Evolutionary conservation across 2,797 vertebrate species (phyloP).

Genomic region (Myotis pilosus): DNA sequence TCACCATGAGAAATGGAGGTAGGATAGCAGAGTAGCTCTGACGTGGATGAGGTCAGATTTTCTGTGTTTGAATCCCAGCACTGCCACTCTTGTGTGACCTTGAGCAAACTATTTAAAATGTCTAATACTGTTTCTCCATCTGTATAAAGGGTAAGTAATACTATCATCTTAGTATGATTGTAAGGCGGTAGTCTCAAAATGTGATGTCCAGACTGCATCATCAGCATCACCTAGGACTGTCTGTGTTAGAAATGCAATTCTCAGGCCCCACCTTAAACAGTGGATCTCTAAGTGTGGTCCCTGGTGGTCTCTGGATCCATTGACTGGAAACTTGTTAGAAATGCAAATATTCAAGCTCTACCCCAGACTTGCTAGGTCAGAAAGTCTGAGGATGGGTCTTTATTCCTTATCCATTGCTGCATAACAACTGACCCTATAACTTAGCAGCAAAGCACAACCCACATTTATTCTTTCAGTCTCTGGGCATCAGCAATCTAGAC

Average conservation of each 20-base stretch:
- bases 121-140: neutral
- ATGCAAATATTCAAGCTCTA: neutral
- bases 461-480: neutral
- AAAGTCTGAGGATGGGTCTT: neutral
- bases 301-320: neutral
- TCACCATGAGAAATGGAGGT: neutral
- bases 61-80: neutral
- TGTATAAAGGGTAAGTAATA: neutral
- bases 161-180: neutral
- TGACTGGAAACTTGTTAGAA: neutral
- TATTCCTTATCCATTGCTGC: neutral
- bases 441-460: neutral
- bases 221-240: neutral
- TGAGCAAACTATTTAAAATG: neutral
- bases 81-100: neutral
- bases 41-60: neutral
- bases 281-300: neutral
- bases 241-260: neutral
- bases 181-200: neutral
- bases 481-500: neutral
- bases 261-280: neutral
- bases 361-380: neutral
- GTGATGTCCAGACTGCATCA: neutral
- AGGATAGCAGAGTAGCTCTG: neutral
- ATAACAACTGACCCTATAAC: neutral